phyloP scores from a whole-genome alignment of 2,888 invertebrate species.

The Sclerodermus sp. region DNA sequence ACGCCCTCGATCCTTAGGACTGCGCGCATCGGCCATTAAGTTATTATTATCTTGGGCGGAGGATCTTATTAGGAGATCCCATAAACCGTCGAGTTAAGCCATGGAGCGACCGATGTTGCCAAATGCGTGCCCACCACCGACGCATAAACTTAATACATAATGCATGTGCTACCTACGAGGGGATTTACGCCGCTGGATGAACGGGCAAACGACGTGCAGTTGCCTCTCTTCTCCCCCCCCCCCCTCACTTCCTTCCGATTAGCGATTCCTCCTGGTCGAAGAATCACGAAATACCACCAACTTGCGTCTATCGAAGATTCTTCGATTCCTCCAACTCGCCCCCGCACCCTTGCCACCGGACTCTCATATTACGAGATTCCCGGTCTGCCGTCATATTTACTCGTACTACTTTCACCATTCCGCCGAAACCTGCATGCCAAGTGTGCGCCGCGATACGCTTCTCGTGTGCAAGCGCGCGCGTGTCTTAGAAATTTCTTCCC shows the following conservation, averaged over 20 bases:
- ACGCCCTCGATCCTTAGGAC: conserved; percentile 27
- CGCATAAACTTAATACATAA: conserved; percentile 31
- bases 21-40: conserved; percentile 30
- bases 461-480: too few species aligned
- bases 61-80: conserved; percentile 40
- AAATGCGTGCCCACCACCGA: conserved; percentile 22
- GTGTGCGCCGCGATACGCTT: too few species aligned
- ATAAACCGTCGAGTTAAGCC: conserved; percentile 39
- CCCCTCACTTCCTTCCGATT: neutral
- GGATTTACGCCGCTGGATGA: conserved; percentile 1
- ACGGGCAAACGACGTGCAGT: neutral
- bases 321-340: too few species aligned
- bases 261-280: too few species aligned
- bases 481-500: too few species aligned
- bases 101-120: conserved; percentile 26
- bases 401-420: too few species aligned
- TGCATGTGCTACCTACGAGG: conserved; percentile 17
- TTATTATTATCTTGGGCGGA: conserved; percentile 29
- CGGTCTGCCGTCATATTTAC: too few species aligned
- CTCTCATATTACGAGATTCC: too few species aligned
- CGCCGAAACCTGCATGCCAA: too few species aligned
- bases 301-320: too few species aligned
- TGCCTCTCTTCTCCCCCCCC: neutral
- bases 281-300: too few species aligned
- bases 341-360: too few species aligned